Conservation (phyloP, 1,140 invertebrate genomes). For the Heliothis subflexa region DNA sequence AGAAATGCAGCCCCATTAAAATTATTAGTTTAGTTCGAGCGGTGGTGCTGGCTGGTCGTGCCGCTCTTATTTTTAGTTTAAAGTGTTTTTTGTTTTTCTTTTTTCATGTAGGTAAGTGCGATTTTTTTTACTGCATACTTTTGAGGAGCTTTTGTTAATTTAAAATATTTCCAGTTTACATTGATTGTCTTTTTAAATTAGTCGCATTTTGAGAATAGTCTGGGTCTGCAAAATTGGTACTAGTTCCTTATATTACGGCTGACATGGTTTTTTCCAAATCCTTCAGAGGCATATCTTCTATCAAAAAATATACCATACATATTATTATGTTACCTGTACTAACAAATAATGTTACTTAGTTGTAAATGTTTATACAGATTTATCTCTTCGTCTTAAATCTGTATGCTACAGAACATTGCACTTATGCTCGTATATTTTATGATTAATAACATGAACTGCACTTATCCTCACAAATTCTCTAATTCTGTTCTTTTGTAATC, state of each 20-base stretch:
- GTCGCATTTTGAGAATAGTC: too few species aligned
- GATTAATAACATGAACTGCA: conserved; percentile 15
- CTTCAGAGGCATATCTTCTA: too few species aligned
- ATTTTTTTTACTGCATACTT: not conserved
- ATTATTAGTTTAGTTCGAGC: conserved; percentile 7
- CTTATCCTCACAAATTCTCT: conserved; percentile 6
- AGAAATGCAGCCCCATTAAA: conserved; percentile 3
- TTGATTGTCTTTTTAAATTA: too few species aligned
- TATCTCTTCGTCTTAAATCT: not conserved
- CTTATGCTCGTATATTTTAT: not conserved
- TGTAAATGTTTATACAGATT: not conserved
- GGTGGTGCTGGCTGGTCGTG: conserved; percentile 14
- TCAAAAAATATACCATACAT: too few species aligned
- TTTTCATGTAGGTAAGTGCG: not conserved
- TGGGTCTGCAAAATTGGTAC: too few species aligned
- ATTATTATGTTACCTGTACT: too few species aligned
- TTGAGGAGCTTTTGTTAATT: too few species aligned
- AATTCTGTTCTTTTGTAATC: not conserved
- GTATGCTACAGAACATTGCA: not conserved
- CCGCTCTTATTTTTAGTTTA: too few species aligned
- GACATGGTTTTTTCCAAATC: too few species aligned
- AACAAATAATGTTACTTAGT: too few species aligned
- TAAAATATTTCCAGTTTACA: too few species aligned
- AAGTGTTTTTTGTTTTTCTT: not conserved
- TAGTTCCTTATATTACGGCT: too few species aligned